Evolutionary conservation across 2,888 invertebrate genomes (phyloP), one percentile per base, ranked within the genome.

Genomic region (Melangyna quadrimaculata): DNA sequence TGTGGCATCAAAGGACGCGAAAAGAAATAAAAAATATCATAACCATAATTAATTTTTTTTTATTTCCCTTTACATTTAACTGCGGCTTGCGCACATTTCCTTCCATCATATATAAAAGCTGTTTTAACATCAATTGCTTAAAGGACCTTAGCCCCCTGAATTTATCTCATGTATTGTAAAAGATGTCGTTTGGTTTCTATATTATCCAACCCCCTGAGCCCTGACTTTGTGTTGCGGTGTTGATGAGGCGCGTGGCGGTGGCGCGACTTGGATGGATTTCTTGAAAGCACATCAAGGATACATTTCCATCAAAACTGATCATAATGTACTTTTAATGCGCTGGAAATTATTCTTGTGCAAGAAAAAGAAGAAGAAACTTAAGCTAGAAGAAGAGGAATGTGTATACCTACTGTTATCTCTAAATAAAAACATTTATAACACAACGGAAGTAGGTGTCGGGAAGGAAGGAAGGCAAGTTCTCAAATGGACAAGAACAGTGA

Each of bases 301-400:
- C 72, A 32, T 82, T 27, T 51, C 57, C 63, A 74, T 74, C 69
- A 70, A 69, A 78, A 74, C 70, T 69, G 75, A 80, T 80, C 77
- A 75, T 72, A 81, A 81, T 86, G 69, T 81, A 22, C 73, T 78
- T 81, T 70, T 70, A 86, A 81, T 81, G 81, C 78, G 40, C 72
- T 86, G 77, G 73, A 86, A 86, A 81, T 73, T 81, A 77, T 81
- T 40, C 51, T 78, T 57, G n/a, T 22, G 32, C 43, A 22, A 37
- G 70, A 35, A 35, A 57, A 43, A 45, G 0, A 17, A n/a, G 32
- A 35, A 53, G 19, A 63, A 43, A 40, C 35, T 51, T 51, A 37
- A 57, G 65, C 19, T 10, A 27, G 43, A 24, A 61, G 48, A 69
- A 40, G 61, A 59, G 27, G 43, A 53, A 48, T 10, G 19, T 12